A percentile compares a stretch with the other conserved stretches of the same genome.
Evolutionary conservation across 2,888 invertebrate genomes (phyloP).

Genomic region (Drosophila histrio): DNA sequence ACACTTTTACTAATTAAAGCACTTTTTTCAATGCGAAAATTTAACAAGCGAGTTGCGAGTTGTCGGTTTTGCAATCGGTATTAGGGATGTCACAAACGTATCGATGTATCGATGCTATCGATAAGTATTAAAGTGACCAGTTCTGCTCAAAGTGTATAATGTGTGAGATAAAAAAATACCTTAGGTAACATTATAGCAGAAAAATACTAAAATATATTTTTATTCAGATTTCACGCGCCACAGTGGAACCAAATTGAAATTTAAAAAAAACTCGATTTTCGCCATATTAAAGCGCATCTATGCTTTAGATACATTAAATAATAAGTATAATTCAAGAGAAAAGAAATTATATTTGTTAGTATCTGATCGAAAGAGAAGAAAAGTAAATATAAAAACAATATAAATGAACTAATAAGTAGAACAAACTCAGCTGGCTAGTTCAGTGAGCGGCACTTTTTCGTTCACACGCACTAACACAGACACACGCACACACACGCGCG

Average conservation of each 20-base stretch:
- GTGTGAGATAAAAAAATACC: conserved; percentile 4
- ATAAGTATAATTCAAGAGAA: neutral
- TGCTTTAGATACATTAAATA: neutral
- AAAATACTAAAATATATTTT: conserved; percentile 19
- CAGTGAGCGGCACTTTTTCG: neutral
- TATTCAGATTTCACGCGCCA: neutral
- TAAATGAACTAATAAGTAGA: too few relatives aligned
- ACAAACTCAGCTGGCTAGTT: neutral
- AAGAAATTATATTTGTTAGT: too few relatives aligned
- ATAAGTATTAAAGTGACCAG: conserved; percentile 17
- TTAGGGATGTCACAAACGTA: conserved; percentile 45
- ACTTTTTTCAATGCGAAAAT: conserved; percentile 65
- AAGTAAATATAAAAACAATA: neutral
- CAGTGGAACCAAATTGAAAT: neutral
- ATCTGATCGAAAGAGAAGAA: neutral
- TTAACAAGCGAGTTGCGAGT: conserved; percentile 60
- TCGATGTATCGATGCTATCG: conserved; percentile 39
- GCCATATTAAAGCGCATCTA: too few relatives aligned
- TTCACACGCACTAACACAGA: neutral
- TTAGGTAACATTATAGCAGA: neutral
- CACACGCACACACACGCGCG: neutral
- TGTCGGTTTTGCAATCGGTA: conserved; percentile 63
- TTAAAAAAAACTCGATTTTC: too few relatives aligned
- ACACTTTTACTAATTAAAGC: conserved; percentile 65
- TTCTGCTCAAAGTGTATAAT: neutral